Evolutionary conservation across 2,888 invertebrate genomes (phyloP).

Genomic region (Athrips mouffetella): DNA sequence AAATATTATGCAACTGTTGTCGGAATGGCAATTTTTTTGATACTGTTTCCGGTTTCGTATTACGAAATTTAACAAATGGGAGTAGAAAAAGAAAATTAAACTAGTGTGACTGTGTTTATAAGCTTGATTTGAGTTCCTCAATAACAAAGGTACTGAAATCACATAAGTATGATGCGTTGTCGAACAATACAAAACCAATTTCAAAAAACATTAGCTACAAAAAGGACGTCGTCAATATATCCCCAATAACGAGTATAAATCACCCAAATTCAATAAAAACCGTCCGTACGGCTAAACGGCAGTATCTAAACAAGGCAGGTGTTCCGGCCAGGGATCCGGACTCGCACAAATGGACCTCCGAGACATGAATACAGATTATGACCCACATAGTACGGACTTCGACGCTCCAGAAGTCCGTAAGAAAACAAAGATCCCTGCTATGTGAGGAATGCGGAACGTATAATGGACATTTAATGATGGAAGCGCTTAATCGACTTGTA

Average conservation of each 20-base stretch:
- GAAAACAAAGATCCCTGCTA: conserved; percentile 2
- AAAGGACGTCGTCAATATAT: conserved; percentile 2
- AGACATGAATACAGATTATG: conserved; percentile 52
- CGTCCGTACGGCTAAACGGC: conserved; percentile 17
- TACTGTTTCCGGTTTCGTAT: too few relatives aligned
- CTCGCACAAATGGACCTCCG: conserved; percentile 70
- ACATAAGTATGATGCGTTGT: too few relatives aligned
- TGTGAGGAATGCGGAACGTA: background rate
- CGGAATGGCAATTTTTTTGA: too few relatives aligned
- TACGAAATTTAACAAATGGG: too few relatives aligned
- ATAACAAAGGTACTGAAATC: too few relatives aligned
- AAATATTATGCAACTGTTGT: too few relatives aligned
- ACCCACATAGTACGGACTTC: conserved; percentile 41
- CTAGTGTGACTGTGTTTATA: too few relatives aligned
- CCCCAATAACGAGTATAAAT: conserved; percentile 6
- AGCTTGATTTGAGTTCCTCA: too few relatives aligned
- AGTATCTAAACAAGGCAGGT: conserved; percentile 53
- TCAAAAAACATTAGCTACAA: background rate
- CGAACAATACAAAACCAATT: background rate
- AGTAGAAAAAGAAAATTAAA: too few relatives aligned
- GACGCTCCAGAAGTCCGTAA: background rate
- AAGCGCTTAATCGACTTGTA: too few relatives aligned
- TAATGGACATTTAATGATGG: background rate
- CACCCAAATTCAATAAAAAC: conserved; percentile 34
- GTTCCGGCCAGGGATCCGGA: conserved; percentile 36